These are phyloP conservation scores for Ornithoptera priamus DNA, from an alignment of 2,888 invertebrate species.

Conservation along the genomic window DNA sequence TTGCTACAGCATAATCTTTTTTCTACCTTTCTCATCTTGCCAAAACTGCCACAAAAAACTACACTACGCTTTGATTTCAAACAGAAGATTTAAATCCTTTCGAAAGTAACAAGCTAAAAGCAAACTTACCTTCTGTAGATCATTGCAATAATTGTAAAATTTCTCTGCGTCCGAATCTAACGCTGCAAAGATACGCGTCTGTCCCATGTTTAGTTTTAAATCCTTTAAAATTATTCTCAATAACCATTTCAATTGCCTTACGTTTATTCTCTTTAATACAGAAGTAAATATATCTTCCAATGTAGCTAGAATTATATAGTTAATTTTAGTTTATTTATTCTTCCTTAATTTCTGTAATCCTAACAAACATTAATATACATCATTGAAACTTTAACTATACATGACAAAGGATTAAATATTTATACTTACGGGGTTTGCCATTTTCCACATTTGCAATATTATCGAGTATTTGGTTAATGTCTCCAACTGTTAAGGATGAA, in stretches of 20 bases:
- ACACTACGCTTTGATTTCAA: too few species aligned
- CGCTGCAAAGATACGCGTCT: constrained; percentile 83
- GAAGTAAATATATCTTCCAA: constrained; percentile 81
- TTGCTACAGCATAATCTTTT: too few species aligned
- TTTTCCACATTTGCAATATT: constrained; percentile 84
- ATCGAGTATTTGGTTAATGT: constrained; percentile 88
- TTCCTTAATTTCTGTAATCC: not conserved
- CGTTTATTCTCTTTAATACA: constrained; percentile 84
- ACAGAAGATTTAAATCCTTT: not conserved
- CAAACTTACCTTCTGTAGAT: constrained; percentile 82
- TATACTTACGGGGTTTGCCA: constrained; percentile 74
- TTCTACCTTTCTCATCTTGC: too few species aligned
- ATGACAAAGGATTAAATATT: too few species aligned
- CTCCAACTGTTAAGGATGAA: constrained; percentile 81
- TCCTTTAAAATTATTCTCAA: constrained; percentile 93
- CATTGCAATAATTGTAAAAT: constrained; percentile 85
- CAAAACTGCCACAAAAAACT: too few species aligned
- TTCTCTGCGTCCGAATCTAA: constrained; percentile 91
- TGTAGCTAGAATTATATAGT: constrained; percentile 41
- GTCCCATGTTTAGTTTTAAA: constrained; percentile 87
- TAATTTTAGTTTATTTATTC: constrained; percentile 32
- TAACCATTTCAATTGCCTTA: constrained; percentile 93
- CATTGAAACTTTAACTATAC: too few species aligned
- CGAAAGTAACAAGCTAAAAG: constrained; percentile 4
- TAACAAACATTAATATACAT: not conserved